Evolutionary conservation across 2,888 invertebrate genomes (phyloP), one percentile per base, ranked within the genome.

Genomic region (Alcis repandata): DNA sequence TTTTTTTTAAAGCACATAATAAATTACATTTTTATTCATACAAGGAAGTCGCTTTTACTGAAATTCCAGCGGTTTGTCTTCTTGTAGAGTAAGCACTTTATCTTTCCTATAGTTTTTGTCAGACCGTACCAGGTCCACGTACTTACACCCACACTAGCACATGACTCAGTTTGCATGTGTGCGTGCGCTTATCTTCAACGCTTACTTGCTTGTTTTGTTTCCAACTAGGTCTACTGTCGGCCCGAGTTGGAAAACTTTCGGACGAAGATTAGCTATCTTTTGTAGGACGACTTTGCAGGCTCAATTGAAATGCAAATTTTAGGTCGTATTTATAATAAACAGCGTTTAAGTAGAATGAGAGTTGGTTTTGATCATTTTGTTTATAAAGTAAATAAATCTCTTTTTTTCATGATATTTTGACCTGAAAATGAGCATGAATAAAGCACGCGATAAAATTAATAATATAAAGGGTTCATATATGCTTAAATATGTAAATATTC

Each of bases 121-220:
- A 49, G 49, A 48, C 36, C 3, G 61, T 62, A 49, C 48, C 13
- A 11, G 22, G 40, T 6, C 20, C 11, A 1, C 8, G 32, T 27
- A 15, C n/a, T 17, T 49, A 13, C 33, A 53, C 51, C 43, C 52
- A 60, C 52, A 41, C 32, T 45, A 45, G 27, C 60, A 32, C 46
- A 19, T 61, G 54, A 62, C 48, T 62, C 20, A 62, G 62, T 45
- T 49, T 56, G 43, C 33, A 54, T 48, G 48, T 54, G 49, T 57
- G 57, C 45, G 62, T 45, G 62, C 43, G 51, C 51, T 63, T 63
- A 57, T 56, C 49, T 46, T 11, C 45, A n/a, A 4, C 54, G 40
- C 45, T 51, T 32, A 36, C 49, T 45, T 40, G 40, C 54, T 56
- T 63, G 49, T 57, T 63, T 63, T 57, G 62, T 63, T 63, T 38